phyloP scores from a whole-genome alignment of 2,113 vertebrate genomes.

The Datnioides undecimradiatus region DNA sequence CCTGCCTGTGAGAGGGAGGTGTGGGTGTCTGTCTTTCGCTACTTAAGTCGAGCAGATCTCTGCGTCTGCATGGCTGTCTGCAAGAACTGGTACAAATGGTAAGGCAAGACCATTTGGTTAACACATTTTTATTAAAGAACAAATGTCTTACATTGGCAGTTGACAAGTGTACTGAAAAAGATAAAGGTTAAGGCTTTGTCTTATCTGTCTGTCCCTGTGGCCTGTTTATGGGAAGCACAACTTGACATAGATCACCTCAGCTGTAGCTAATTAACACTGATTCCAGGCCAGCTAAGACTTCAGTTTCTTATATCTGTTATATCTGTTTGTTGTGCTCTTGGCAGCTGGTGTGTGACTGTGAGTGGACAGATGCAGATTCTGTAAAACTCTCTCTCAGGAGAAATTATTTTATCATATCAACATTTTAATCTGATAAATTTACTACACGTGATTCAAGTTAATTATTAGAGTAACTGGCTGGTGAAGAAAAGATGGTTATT shows the following conservation, averaged over 20 bases:
- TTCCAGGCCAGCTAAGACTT: not conserved
- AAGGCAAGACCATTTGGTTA: slow-evolving; percentile 83
- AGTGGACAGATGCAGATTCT: not conserved
- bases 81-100: slow-evolving; percentile 99
- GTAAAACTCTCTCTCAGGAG: too few relatives aligned
- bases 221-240: not conserved
- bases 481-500: not conserved
- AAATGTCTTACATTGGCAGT: not conserved
- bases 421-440: not conserved
- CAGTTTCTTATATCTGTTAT: too few relatives aligned
- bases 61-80: slow-evolving; percentile 99
- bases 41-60: slow-evolving; percentile 94
- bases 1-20: slow-evolving; percentile 90
- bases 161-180: not conserved
- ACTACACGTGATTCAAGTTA: not conserved
- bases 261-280: not conserved
- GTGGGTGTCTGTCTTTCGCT: slow-evolving; percentile 98
- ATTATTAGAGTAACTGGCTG: not conserved
- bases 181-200: not conserved
- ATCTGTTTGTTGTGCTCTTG: too few relatives aligned
- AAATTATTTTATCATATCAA: not conserved
- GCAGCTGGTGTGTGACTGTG: too few relatives aligned
- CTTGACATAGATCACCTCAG: not conserved
- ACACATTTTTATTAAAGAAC: not conserved
- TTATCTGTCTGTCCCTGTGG: not conserved